These are phyloP conservation scores for Acleris holmiana DNA, from an alignment of 2,888 invertebrate species.

Conservation along the genomic window DNA sequence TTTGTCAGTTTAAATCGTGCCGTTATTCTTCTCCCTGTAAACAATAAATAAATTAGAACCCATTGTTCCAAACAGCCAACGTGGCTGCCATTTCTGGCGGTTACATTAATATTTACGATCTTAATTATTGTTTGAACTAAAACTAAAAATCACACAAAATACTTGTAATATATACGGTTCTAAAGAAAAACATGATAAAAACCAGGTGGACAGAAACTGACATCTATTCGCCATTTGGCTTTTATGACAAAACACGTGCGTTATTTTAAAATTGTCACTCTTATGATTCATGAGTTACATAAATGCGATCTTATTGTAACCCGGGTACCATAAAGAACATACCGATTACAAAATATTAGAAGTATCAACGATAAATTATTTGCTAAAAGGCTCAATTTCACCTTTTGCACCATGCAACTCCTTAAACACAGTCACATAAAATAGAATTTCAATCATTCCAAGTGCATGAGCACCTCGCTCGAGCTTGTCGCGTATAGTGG, in stretches of 20 bases:
- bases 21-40: too few relatives aligned
- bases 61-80: too few relatives aligned
- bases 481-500: conserved; percentile 4
- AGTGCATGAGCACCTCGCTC: neutral
- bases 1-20: too few relatives aligned
- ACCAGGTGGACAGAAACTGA: neutral
- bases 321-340: neutral
- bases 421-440: neutral
- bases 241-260: conserved; percentile 20
- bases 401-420: neutral
- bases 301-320: too few relatives aligned
- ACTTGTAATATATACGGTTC: too few relatives aligned
- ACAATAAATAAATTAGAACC: too few relatives aligned
- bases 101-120: too few relatives aligned
- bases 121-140: too few relatives aligned
- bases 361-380: neutral
- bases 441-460: neutral
- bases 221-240: conserved; percentile 7
- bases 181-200: too few relatives aligned
- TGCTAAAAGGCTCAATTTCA: neutral
- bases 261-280: conserved; percentile 17
- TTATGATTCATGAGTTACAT: neutral
- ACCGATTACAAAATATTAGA: neutral
- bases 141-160: too few relatives aligned
- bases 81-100: too few relatives aligned